Evolutionary conservation across 2,888 invertebrate species (phyloP).

Genomic region (Hirudinaria manillensis): DNA sequence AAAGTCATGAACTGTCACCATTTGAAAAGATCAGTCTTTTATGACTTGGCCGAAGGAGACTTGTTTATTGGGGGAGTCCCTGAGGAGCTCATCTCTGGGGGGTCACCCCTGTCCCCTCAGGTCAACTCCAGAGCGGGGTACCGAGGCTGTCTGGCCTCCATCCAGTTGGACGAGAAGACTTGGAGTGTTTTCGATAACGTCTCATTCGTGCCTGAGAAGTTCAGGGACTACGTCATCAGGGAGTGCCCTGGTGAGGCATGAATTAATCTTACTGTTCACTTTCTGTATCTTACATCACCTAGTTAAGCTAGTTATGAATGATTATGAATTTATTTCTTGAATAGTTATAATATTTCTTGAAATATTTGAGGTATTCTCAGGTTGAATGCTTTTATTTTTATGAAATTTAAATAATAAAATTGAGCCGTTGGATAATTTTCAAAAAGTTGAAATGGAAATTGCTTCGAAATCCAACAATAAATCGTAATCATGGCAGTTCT

Average conservation of each 20-base stretch:
- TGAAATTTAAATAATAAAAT: too few relatives aligned
- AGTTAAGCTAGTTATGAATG: too few relatives aligned
- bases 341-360: too few relatives aligned
- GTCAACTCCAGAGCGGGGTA: slow-evolving; percentile 62
- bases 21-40: slow-evolving; percentile 57
- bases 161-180: slow-evolving; percentile 77
- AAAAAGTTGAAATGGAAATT: slow-evolving; percentile 6
- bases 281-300: too few relatives aligned
- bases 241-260: slow-evolving; percentile 33
- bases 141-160: slow-evolving; percentile 84
- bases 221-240: slow-evolving; percentile 11
- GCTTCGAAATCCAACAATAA: too few relatives aligned
- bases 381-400: too few relatives aligned
- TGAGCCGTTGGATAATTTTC: too few relatives aligned
- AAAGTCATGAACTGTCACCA: neutral
- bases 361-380: too few relatives aligned
- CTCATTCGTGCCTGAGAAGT: neutral
- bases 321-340: too few relatives aligned
- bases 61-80: slow-evolving; percentile 68
- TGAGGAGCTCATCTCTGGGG: slow-evolving; percentile 55
- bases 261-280: too few relatives aligned
- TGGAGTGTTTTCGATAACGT: slow-evolving; percentile 37
- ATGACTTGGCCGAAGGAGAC: slow-evolving; percentile 72
- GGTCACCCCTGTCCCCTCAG: neutral
- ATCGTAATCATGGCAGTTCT: slow-evolving; percentile 1